Percentiles rank a stretch among this genome's conserved stretches.
Evolutionary conservation across 1,140 invertebrate species (phyloP).

Genomic region (Rhopalosiphum maidis): DNA sequence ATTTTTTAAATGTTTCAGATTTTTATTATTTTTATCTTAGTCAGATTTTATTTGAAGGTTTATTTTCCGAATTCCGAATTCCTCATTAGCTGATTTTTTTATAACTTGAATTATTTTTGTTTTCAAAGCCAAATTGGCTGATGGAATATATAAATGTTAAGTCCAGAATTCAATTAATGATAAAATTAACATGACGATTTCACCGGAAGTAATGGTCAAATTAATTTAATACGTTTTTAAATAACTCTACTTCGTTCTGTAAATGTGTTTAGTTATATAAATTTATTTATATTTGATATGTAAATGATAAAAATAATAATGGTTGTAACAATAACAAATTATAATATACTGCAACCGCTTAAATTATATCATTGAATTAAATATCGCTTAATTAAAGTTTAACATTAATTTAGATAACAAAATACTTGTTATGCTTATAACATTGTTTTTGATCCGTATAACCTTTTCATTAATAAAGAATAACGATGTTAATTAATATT

Average conservation of each 20-base stretch:
- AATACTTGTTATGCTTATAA: not conserved
- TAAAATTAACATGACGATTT: conserved; percentile 36
- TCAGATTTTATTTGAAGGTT: not conserved
- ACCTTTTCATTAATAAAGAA: not conserved
- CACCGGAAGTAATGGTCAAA: conserved; percentile 11
- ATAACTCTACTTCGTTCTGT: not conserved
- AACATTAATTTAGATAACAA: not conserved
- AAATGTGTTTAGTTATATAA: not conserved
- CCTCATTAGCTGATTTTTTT: not conserved
- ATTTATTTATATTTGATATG: not conserved
- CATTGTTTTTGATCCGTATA: not conserved
- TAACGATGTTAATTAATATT: not conserved
- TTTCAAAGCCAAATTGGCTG: not conserved
- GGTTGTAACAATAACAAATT: not conserved
- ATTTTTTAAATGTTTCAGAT: not conserved
- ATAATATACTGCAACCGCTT: not conserved
- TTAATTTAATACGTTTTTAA: conserved; percentile 9
- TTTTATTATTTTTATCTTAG: not conserved
- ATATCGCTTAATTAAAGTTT: not conserved
- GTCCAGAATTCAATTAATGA: not conserved
- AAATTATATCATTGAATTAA: not conserved
- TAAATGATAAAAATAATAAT: not conserved
- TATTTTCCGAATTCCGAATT: not conserved
- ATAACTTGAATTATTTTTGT: not conserved
- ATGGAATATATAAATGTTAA: not conserved